phyloP scores from a whole-genome alignment of 2,888 invertebrate species.

The Hanleya hanleyi region DNA sequence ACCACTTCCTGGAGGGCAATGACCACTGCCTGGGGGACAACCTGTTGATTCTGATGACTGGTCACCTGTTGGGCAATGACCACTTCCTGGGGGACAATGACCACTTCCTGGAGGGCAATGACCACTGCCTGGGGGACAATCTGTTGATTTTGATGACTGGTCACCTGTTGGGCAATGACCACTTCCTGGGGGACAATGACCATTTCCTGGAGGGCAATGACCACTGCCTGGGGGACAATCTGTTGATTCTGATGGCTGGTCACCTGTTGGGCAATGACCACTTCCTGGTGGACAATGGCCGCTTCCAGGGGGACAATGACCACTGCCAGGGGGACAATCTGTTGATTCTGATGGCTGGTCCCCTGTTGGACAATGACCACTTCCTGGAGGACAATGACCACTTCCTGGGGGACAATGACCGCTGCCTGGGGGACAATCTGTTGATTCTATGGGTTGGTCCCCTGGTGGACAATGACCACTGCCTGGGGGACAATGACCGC shows the following conservation, averaged over 20 bases:
- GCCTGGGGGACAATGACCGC: neutral
- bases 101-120: constrained; percentile 4
- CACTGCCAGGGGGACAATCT: constrained; percentile 7
- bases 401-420: constrained; percentile 2
- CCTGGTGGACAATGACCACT: neutral
- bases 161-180: neutral
- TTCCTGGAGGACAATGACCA: neutral
- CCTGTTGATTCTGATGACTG: neutral
- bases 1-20: neutral
- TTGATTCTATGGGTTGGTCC: neutral
- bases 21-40: constrained; percentile 2
- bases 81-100: neutral
- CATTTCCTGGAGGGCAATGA: neutral
- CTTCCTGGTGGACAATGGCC: neutral
- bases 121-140: constrained; percentile 2
- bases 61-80: neutral
- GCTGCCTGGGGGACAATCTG: constrained; percentile 4
- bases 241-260: neutral
- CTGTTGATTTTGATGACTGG: neutral
- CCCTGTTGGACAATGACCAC: too few species aligned
- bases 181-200: neutral
- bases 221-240: neutral
- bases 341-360: neutral
- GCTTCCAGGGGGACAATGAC: constrained; percentile 1
- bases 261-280: neutral